phyloP scores from a whole-genome alignment of 30 jellyfish, hydroid and myxozoan genomes.

The Clytia hemisphaerica region DNA sequence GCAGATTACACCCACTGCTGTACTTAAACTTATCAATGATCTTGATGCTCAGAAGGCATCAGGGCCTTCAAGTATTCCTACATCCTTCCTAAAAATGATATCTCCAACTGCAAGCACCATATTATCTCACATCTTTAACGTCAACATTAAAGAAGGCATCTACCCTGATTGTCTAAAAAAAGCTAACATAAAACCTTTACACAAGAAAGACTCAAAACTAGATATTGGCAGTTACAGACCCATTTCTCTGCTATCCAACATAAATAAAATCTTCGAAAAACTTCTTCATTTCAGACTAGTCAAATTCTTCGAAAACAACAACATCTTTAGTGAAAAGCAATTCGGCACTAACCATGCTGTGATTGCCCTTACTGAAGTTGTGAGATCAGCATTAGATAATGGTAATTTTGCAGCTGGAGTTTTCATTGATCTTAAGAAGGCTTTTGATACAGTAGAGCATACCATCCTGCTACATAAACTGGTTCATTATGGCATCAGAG shows the following conservation, averaged over 20 bases:
- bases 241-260: conserved; percentile 3
- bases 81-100: too few relatives aligned
- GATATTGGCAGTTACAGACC: too few relatives aligned
- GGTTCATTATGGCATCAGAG: background rate
- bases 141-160: too few relatives aligned
- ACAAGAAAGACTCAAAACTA: too few relatives aligned
- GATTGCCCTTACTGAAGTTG: background rate
- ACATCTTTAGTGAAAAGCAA: conserved; percentile 13
- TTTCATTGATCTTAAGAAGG: background rate
- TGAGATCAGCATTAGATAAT: background rate
- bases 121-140: too few relatives aligned
- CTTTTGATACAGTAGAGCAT: conserved; percentile 2
- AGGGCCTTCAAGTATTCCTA: too few relatives aligned
- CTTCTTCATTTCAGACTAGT: background rate
- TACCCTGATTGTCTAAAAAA: too few relatives aligned
- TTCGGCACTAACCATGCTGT: conserved; percentile 18
- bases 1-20: too few relatives aligned
- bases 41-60: too few relatives aligned
- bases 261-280: conserved; percentile 17
- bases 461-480: background rate
- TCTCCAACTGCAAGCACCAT: too few relatives aligned
- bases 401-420: background rate
- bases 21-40: too few relatives aligned
- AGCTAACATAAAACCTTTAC: too few relatives aligned
- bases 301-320: conserved; percentile 11